Percentiles rank a stretch among this genome's conserved stretches.
These are phyloP conservation scores for Microtus obscurus DNA, from an alignment of 2,797 vertebrate species.

Conservation along the genomic window DNA sequence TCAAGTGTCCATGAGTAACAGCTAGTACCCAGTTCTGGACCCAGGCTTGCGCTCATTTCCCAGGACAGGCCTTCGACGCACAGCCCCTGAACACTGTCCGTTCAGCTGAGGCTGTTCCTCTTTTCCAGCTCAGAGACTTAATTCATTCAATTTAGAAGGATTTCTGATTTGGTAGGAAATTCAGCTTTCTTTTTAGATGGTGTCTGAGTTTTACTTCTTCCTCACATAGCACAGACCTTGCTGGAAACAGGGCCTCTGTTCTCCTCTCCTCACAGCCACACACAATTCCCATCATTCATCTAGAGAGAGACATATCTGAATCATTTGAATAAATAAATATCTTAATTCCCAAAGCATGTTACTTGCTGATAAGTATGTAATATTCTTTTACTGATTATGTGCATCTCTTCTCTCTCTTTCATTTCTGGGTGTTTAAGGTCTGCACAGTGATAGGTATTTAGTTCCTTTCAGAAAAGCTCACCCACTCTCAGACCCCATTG, in stretches of 20 bases:
- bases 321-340: conserved; percentile 59
- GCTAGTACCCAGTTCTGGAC: background rate
- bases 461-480: background rate
- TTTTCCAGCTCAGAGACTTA: background rate
- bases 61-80: accelerated
- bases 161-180: conserved; percentile 39
- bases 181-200: background rate
- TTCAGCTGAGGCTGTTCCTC: background rate
- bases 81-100: background rate
- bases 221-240: background rate
- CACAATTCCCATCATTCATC: conserved; percentile 32
- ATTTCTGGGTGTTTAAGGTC: background rate
- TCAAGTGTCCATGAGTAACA: background rate
- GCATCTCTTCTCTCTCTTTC: conserved; percentile 22
- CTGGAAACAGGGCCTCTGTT: background rate
- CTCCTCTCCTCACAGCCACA: background rate
- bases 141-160: background rate
- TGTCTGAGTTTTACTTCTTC: background rate
- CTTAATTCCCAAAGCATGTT: conserved; percentile 16
- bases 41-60: background rate
- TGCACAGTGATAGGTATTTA: background rate
- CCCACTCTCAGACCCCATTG: background rate
- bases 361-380: conserved; percentile 53
- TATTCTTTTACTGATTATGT: background rate
- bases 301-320: conserved; percentile 57